Conservation (phyloP, 2,888 invertebrate species). For the Physocephala rufipes region DNA sequence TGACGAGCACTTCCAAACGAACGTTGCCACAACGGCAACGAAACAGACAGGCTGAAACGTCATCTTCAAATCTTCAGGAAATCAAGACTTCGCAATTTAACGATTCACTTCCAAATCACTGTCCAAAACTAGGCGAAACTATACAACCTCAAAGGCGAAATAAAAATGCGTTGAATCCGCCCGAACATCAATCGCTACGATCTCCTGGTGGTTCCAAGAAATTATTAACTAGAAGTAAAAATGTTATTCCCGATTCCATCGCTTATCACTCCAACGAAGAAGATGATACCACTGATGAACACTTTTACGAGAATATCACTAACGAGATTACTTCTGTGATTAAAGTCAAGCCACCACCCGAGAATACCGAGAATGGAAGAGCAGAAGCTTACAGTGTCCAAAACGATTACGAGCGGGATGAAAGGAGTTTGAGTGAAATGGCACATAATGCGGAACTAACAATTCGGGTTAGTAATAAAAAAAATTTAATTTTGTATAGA, state of each 20-base stretch:
- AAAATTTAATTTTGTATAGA: too few species aligned
- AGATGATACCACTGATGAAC: constrained; percentile 46
- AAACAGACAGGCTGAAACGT: constrained; percentile 1
- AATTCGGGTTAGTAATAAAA: constrained; percentile 58
- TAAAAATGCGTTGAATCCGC: constrained; percentile 37
- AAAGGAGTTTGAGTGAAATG: constrained; percentile 69
- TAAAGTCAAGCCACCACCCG: constrained; percentile 49
- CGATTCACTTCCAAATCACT: constrained; percentile 60
- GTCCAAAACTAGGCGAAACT: constrained; percentile 51
- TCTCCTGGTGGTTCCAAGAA: neutral
- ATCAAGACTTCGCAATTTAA: too few species aligned
- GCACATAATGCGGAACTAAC: constrained; percentile 71
- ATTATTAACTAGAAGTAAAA: neutral
- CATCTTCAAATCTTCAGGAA: too few species aligned
- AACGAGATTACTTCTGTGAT: constrained; percentile 57
- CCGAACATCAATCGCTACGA: constrained; percentile 23
- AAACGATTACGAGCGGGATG: constrained; percentile 62
- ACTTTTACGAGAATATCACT: constrained; percentile 62
- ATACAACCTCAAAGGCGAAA: constrained; percentile 22
- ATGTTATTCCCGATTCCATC: constrained; percentile 4
- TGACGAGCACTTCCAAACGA: constrained; percentile 37
- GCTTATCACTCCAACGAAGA: constrained; percentile 40
- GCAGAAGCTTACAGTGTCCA: constrained; percentile 56
- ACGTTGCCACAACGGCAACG: constrained; percentile 43
- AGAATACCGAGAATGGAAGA: constrained; percentile 35